These are phyloP conservation scores for Sipha flava DNA, from an alignment of 1,140 invertebrate species.

Conservation along the genomic window DNA sequence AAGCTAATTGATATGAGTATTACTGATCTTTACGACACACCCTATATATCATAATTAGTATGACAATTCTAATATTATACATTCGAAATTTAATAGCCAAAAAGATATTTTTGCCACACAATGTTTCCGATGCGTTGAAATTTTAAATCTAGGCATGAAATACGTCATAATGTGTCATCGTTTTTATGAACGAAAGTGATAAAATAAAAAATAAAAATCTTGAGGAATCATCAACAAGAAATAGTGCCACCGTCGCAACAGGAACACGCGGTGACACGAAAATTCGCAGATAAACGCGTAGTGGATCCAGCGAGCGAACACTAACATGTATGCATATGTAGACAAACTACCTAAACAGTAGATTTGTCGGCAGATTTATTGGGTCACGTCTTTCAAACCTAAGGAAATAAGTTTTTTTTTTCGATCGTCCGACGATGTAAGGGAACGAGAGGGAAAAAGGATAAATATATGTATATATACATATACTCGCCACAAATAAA, in stretches of 20 bases:
- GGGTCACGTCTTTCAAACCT: background rate
- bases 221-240: background rate
- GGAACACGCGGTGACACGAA: constrained; percentile 4
- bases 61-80: too few species aligned
- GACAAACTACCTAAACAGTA: constrained; percentile 1
- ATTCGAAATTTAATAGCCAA: too few species aligned
- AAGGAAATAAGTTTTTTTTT: constrained; percentile 15
- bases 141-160: too few species aligned
- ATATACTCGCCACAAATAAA: constrained; percentile 1
- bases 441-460: background rate
- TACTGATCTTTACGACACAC: too few species aligned
- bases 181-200: background rate
- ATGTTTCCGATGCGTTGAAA: too few species aligned
- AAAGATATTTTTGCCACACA: too few species aligned
- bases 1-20: too few species aligned
- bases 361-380: constrained; percentile 29
- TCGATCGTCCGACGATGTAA: background rate
- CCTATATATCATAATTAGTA: too few species aligned
- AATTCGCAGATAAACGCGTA: background rate
- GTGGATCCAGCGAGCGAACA: background rate
- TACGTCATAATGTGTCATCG: too few species aligned
- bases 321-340: too few species aligned
- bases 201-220: background rate
- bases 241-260: background rate
- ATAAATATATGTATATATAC: too few species aligned